Evolutionary conservation across 2,888 invertebrate genomes (phyloP).

Genomic region (Atrina japonica): DNA sequence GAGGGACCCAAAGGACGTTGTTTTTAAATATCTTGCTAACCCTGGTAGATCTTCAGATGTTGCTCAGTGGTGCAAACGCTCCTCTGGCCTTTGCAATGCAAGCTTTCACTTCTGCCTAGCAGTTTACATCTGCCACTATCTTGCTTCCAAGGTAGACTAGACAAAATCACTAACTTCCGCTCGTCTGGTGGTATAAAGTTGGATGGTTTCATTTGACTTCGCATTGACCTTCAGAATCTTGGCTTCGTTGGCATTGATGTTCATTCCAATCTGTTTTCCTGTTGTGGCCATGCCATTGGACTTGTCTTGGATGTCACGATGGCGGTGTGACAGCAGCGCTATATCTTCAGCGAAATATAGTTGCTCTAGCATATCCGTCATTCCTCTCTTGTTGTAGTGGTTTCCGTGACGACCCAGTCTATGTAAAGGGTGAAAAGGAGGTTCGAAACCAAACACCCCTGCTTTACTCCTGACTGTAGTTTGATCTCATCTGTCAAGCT

Average conservation of each 20-base stretch:
- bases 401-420: neutral
- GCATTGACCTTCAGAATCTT: neutral
- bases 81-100: too few relatives aligned
- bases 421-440: constrained; percentile 1
- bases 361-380: neutral
- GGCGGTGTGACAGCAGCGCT: neutral
- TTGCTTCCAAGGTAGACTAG: too few relatives aligned
- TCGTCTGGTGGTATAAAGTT: too few relatives aligned
- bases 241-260: neutral
- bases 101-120: too few relatives aligned
- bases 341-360: neutral
- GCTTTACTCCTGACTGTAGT: neutral
- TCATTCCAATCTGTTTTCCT: neutral
- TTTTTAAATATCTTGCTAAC: too few relatives aligned
- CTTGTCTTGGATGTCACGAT: constrained; percentile 8
- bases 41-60: too few relatives aligned
- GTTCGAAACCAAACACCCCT: neutral
- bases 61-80: too few relatives aligned
- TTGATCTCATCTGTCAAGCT: neutral
- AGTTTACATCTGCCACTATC: too few relatives aligned
- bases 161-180: too few relatives aligned
- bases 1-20: too few relatives aligned
- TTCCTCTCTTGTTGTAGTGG: neutral
- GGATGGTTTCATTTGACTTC: too few relatives aligned
- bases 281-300: neutral